Percentiles rank a stretch among this genome's conserved stretches.
phyloP scores from a whole-genome alignment of 1,140 invertebrate species.

The Trypoxylus dichotomus region DNA sequence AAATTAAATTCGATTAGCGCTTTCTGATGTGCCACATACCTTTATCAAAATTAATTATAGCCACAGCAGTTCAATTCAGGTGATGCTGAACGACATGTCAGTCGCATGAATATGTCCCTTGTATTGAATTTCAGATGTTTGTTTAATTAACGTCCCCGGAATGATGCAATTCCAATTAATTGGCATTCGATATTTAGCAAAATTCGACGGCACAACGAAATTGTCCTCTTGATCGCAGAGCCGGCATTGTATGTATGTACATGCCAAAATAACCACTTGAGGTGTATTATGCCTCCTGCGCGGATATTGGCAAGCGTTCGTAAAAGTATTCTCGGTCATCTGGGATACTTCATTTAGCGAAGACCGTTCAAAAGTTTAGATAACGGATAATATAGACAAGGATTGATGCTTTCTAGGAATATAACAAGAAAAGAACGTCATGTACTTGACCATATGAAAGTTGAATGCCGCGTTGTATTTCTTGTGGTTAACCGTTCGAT shows the following conservation, averaged over 20 bases:
- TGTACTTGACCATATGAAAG: no score
- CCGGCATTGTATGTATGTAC: neutral
- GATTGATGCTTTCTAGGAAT: no score
- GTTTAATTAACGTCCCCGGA: conserved; percentile 12
- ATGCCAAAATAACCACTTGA: neutral
- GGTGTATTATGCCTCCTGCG: no score
- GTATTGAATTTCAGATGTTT: conserved; percentile 15
- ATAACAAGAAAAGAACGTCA: no score
- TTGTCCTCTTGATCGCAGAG: neutral
- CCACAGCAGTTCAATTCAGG: neutral
- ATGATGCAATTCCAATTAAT: conserved; percentile 13
- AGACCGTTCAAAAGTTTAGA: no score
- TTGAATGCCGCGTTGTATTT: no score
- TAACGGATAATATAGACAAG: no score
- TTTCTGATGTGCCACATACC: neutral
- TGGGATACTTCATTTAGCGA: no score
- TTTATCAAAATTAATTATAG: neutral
- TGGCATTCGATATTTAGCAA: neutral
- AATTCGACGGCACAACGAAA: neutral
- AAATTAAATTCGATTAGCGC: neutral
- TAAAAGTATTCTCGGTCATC: no score
- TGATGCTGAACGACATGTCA: neutral
- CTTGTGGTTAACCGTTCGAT: no score
- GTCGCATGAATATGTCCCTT: neutral
- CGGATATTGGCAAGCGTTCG: no score